Evolutionary conservation across 2,888 invertebrate genomes (phyloP).

Genomic region (Patella caerulea): DNA sequence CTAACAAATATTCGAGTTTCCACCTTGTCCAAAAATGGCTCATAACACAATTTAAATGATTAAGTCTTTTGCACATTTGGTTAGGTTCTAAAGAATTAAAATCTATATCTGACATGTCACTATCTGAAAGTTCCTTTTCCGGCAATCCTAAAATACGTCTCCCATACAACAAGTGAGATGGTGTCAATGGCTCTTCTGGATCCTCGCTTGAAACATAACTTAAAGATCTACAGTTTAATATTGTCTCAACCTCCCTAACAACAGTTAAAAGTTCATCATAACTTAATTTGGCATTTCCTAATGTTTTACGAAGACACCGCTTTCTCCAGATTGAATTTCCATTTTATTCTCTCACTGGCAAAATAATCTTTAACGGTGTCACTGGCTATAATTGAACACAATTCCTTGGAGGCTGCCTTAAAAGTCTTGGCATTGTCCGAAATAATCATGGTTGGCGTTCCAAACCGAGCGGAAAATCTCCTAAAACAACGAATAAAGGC

Average conservation of each 20-base stretch:
- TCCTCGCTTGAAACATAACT: constrained; percentile 3
- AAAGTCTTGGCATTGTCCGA: constrained; percentile 19
- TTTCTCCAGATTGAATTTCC: constrained; percentile 11
- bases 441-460: constrained; percentile 4
- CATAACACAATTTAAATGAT: not conserved
- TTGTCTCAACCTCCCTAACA: constrained; percentile 14
- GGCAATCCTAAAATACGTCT: not conserved
- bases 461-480: not conserved
- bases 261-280: constrained; percentile 17
- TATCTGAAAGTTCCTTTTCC: not conserved
- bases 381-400: not conserved
- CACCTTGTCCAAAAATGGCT: not conserved
- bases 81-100: too few relatives aligned
- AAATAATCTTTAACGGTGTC: not conserved
- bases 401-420: not conserved
- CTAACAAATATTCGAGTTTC: not conserved
- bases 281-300: not conserved
- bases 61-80: not conserved
- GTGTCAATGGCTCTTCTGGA: constrained; percentile 3
- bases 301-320: constrained; percentile 2
- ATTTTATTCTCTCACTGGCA: not conserved
- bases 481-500: not conserved
- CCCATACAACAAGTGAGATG: constrained; percentile 9
- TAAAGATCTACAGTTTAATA: constrained; percentile 13
- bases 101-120: too few relatives aligned